Evolutionary conservation across 2,797 vertebrate genomes (phyloP).

Genomic region (Siniperca scherzeri): DNA sequence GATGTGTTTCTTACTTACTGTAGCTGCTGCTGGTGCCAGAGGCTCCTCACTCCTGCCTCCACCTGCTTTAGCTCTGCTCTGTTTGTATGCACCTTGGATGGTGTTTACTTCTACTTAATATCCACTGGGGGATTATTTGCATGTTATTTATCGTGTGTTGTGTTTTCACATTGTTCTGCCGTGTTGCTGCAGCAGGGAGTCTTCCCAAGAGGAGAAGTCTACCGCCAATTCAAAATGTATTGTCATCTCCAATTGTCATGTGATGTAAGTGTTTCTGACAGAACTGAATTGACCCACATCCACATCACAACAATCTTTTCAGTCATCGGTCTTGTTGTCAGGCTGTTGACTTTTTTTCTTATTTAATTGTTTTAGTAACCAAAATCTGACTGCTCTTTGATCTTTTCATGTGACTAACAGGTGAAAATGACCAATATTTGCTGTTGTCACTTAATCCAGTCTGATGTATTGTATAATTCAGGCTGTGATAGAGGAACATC

Average conservation of each 20-base stretch:
- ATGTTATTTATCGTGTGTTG: background rate
- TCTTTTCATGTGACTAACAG: background rate
- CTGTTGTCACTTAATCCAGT: background rate
- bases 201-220: background rate
- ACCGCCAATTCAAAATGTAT: background rate
- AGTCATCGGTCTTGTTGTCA: constrained; percentile 22
- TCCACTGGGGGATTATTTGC: constrained; percentile 9
- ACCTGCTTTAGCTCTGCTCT: constrained; percentile 19
- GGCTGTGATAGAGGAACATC: background rate
- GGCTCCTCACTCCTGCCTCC: background rate
- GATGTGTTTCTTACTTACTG: constrained; percentile 21
- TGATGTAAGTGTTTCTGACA: constrained; percentile 16
- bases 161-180: constrained; percentile 15
- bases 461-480: background rate
- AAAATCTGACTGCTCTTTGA: background rate
- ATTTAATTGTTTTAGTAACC: background rate
- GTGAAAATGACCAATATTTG: background rate
- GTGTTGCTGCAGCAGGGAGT: background rate
- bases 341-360: background rate
- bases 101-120: constrained; percentile 6
- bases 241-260: constrained; percentile 12
- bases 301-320: background rate
- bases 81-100: constrained; percentile 7
- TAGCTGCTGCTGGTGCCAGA: constrained; percentile 5
- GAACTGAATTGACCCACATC: constrained; percentile 2